Evolutionary conservation across 2,113 vertebrate genomes (phyloP), one percentile per base, ranked within the genome.

Genomic region (Paralichthys olivaceus): DNA sequence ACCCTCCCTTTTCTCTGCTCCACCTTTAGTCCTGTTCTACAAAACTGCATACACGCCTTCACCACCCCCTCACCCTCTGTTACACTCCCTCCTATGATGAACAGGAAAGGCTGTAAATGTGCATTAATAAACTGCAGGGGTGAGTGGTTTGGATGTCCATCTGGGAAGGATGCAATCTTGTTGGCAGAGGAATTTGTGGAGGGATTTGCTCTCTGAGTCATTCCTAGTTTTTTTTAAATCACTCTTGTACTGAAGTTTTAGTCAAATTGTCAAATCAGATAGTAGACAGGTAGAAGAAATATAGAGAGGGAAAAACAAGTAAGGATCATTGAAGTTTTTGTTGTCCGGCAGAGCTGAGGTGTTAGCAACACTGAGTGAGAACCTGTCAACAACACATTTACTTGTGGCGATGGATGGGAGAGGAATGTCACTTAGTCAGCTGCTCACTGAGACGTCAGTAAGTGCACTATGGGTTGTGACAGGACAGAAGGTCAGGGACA

Each of bases 141-240:
- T 62, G 56, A 61, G 71, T 69, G 70, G 25, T 69, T 84, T 61
- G 19, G 13, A 69, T 79, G 66, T 28, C 83, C 80, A 76, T 87
- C 82, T 89, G 84, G 84, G 37, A 40, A 11, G 37, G 85, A 85
- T 78, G 49, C 75, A 79, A 86, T 87, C 80, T 75, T 76, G 69
- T 72, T 87, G 81, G 85, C 77, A 71, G 80, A 58, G 65, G 70
- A 79, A 9, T 40, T 0, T 80, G 34, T 74, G 78, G 59, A 75
- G 80, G 59, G 73, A 14, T 56, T 75, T 75, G 74, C 62, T 69
- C 77, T 81, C 51, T 57, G 78, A 53, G 66, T 81, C 37, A 40
- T 40, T 40, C 12, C 12, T 40, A 40, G 32, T 34, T 34, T 32
- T 32, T 19, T 19, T 23, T 15, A 4, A 23, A 22, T 54, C 51